Base-by-base conservation (phyloP, 2,888 invertebrate genomes). In the Epinotia demarniana region DNA sequence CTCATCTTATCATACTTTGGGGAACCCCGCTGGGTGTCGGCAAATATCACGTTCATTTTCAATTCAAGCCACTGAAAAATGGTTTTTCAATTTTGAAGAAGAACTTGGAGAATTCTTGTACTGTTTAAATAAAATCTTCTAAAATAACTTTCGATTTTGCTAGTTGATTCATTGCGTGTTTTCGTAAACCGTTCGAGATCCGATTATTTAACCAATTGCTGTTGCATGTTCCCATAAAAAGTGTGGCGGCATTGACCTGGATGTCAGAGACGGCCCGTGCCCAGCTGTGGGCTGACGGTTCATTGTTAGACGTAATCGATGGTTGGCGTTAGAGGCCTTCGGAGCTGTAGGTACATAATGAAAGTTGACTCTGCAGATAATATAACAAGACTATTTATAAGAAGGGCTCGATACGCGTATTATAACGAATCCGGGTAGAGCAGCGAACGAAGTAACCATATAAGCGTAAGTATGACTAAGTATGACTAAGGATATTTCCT, bases 181-280 rank as follows among this genome's bases (percentile, higher is more conserved):
- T 46, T 27, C 23, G 0, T 11, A 13, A n/a, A n/a, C 5, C 58
- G 58, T 46, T 69, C 27, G n/a, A 69, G 58, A 69, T n/a, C 18
- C 43, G 46, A 60, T 69, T 69, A 60, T 69, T 69, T 23, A 58
- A 60, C 49, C 33, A 66, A 72, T 19, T 19, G 39, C 33, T 27
- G 8, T 60, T 39, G 60, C 66, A 66, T 73, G 53, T 67, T 33
- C 58, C 66, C 49, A 60, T 67, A 49, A 66, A 58, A 9, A 33
- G 49, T 57, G 53, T 53, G 66, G 72, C 58, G 18, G 66, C 72
- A 73, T 60, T 67, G 72, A 73, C 72, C 60, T 73, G 66, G 66
- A 73, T 72, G 27, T 16, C 33, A 19, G 58, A 66, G 72, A 33
- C 60, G 46, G 46, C 39, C 33, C 19, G 66, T 33, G 64, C 39